These are phyloP conservation scores for Apocheima hispidaria DNA, from an alignment of 2,888 invertebrate genomes.

Conservation along the genomic window DNA sequence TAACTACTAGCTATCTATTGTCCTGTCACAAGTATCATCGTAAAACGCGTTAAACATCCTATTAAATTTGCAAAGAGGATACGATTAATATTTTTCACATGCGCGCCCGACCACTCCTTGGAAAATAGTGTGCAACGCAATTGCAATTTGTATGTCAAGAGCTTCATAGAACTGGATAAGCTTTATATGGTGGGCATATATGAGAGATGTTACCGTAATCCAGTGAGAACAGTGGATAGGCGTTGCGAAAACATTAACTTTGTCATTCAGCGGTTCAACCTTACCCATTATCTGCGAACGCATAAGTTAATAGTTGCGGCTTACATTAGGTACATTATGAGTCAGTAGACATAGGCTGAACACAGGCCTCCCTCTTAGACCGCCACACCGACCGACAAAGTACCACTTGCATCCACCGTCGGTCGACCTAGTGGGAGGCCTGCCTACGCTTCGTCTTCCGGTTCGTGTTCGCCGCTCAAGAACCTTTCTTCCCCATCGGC, in stretches of 20 bases:
- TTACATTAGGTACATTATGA: too few relatives aligned
- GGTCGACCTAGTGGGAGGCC: too few relatives aligned
- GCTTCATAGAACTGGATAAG: constrained; percentile 45
- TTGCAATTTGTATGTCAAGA: constrained; percentile 62
- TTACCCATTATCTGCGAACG: constrained; percentile 20
- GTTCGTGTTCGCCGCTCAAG: too few relatives aligned
- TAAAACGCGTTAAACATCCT: constrained; percentile 50
- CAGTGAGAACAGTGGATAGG: constrained; percentile 30
- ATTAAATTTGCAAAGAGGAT: constrained; percentile 57
- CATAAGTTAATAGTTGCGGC: constrained; percentile 27
- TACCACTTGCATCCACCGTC: too few relatives aligned
- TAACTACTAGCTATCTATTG: constrained; percentile 52
- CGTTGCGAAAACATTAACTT: constrained; percentile 31
- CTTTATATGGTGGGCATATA: constrained; percentile 28
- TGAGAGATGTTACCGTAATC: constrained; percentile 29
- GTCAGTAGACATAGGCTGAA: too few relatives aligned
- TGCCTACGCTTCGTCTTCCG: too few relatives aligned
- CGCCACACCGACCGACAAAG: too few relatives aligned
- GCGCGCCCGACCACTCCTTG: constrained; percentile 46
- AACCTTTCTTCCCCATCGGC: too few relatives aligned
- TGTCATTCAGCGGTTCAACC: constrained; percentile 21
- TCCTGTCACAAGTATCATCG: constrained; percentile 59
- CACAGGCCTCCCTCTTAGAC: too few relatives aligned
- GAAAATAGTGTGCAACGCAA: constrained; percentile 54
- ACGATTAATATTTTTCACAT: constrained; percentile 68